Conservation (phyloP, 2,888 invertebrate species). For the Pteria penguin region DNA sequence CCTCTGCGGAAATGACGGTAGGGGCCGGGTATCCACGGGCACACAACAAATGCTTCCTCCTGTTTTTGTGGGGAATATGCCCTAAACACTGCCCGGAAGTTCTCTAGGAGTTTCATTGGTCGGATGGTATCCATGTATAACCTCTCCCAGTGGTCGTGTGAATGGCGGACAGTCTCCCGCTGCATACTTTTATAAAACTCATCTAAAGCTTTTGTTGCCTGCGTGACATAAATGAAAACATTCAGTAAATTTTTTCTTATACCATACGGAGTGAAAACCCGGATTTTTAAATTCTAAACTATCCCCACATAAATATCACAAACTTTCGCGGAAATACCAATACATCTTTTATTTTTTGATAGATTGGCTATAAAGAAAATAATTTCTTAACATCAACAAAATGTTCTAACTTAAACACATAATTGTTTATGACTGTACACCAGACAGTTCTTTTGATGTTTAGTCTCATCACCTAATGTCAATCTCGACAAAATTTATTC, state of each 20-base stretch:
- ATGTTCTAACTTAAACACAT: too few species aligned
- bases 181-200: constrained; percentile 61
- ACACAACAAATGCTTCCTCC: constrained; percentile 68
- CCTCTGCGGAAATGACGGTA: constrained; percentile 40
- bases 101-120: constrained; percentile 58
- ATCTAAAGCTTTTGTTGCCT: constrained; percentile 59
- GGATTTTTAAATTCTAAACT: neutral
- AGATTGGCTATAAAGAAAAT: too few species aligned
- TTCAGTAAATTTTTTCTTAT: neutral
- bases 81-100: constrained; percentile 61
- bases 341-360: too few species aligned
- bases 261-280: neutral
- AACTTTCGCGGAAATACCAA: too few species aligned
- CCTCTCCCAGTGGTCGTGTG: constrained; percentile 66
- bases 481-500: too few species aligned
- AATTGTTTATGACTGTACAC: too few species aligned
- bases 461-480: too few species aligned
- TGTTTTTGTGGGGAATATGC: constrained; percentile 70
- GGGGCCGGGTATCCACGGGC: constrained; percentile 69
- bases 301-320: neutral
- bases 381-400: too few species aligned
- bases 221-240: neutral
- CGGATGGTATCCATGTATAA: constrained; percentile 58
- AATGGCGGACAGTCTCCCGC: constrained; percentile 54
- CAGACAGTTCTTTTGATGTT: too few species aligned